These are phyloP conservation scores for Cyclargus thomasi DNA, from an alignment of 1,140 invertebrate species.

Conservation along the genomic window DNA sequence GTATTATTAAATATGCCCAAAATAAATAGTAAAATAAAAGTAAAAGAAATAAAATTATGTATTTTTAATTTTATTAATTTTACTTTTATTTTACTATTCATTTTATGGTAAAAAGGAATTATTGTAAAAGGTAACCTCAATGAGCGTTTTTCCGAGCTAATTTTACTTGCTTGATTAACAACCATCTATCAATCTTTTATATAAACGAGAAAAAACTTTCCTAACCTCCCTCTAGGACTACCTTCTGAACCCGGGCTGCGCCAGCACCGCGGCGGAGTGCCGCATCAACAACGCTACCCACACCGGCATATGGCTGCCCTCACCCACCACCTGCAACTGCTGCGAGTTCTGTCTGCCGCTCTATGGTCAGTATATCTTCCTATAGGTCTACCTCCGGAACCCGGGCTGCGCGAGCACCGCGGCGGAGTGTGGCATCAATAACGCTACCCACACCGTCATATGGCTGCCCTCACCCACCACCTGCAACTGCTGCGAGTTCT, in stretches of 20 bases:
- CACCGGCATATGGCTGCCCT: slow-evolving; percentile 64
- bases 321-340: slow-evolving; percentile 76
- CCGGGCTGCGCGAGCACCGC: slow-evolving; percentile 45
- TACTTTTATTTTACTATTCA: no score
- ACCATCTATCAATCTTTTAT: no score
- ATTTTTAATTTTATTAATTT: no score
- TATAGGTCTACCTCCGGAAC: neutral
- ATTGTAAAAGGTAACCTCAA: no score
- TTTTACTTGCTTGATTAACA: no score
- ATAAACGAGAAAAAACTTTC: no score
- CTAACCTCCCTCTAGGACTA: neutral
- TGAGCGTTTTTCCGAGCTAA: no score
- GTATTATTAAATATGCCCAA: no score
- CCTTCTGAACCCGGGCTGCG: slow-evolving; percentile 35
- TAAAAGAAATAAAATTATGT: no score
- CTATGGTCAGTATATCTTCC: slow-evolving; percentile 44
- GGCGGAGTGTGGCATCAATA: slow-evolving; percentile 62
- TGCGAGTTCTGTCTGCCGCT: slow-evolving; percentile 75
- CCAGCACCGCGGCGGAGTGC: slow-evolving; percentile 51
- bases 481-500: slow-evolving; percentile 78
- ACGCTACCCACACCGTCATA: slow-evolving; percentile 69
- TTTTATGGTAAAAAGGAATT: no score
- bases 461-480: slow-evolving; percentile 69
- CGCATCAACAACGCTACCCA: slow-evolving; percentile 70
- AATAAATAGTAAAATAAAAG: no score